These are phyloP conservation scores for Eupristina koningsbergeri DNA, from an alignment of 1,140 invertebrate species.

Conservation along the genomic window DNA sequence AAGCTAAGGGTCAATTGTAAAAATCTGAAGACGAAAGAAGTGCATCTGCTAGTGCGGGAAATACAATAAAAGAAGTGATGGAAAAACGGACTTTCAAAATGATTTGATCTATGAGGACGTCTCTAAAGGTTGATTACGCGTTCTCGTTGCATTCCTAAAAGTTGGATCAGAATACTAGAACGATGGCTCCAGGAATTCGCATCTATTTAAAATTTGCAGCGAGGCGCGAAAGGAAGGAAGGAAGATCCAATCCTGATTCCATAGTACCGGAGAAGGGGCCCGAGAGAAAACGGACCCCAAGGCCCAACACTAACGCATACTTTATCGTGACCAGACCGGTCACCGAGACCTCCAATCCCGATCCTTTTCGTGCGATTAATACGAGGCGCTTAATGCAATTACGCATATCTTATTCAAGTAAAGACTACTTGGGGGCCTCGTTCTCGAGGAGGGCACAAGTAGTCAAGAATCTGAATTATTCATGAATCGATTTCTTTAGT, in stretches of 20 bases:
- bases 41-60: not conserved
- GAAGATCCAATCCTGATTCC: not conserved
- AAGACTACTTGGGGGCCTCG: not conserved
- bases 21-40: no score
- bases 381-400: slow-evolving; percentile 8
- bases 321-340: slow-evolving; percentile 39
- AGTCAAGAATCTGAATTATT: slow-evolving; percentile 40
- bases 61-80: not conserved
- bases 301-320: slow-evolving; percentile 6
- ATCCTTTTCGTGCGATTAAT: not conserved
- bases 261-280: not conserved
- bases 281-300: slow-evolving; percentile 5
- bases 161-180: no score
- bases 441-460: not conserved
- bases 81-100: not conserved
- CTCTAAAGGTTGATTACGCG: no score
- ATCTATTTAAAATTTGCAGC: not conserved
- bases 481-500: slow-evolving; percentile 3
- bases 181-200: no score
- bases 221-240: not conserved
- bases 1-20: no score
- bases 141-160: no score
- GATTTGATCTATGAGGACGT: not conserved
- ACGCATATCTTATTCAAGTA: slow-evolving; percentile 17
- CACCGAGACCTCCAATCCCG: not conserved